phyloP scores from a whole-genome alignment of 2,888 invertebrate genomes.

The Acrobeloides nanus region DNA sequence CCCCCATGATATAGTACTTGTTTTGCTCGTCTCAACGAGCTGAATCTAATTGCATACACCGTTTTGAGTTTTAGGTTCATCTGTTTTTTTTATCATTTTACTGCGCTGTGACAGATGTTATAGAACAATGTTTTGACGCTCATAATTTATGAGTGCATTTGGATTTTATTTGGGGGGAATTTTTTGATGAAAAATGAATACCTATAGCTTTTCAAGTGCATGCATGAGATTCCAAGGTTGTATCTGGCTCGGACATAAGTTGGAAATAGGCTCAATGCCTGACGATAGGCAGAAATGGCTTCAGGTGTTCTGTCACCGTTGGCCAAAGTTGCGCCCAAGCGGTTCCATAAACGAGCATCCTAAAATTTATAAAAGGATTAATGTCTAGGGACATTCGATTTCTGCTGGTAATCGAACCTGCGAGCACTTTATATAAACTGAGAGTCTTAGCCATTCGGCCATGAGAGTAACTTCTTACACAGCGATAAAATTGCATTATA shows the following conservation, averaged over 20 bases:
- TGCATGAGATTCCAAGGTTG: constrained; percentile 93
- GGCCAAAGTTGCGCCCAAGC: constrained; percentile 89
- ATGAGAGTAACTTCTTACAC: too few species aligned
- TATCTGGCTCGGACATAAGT: constrained; percentile 93
- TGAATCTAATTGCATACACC: background rate
- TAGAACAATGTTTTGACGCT: background rate
- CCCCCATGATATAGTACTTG: too few species aligned
- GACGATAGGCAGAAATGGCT: constrained; percentile 88
- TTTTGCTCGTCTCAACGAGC: too few species aligned
- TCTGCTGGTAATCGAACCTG: too few species aligned
- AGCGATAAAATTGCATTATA: too few species aligned
- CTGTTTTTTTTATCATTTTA: background rate
- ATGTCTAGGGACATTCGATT: too few species aligned
- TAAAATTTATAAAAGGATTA: constrained; percentile 53
- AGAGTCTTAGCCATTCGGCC: too few species aligned
- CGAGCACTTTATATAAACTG: too few species aligned
- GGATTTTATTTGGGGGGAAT: constrained; percentile 3
- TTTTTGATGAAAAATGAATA: constrained; percentile 46
- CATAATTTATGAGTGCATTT: constrained; percentile 2
- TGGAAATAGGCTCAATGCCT: constrained; percentile 80
- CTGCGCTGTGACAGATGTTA: background rate
- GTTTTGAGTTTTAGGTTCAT: background rate
- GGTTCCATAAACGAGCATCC: constrained; percentile 92
- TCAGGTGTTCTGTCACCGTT: constrained; percentile 89
- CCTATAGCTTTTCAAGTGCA: constrained; percentile 82